These are phyloP conservation scores for Notolepis coatsorum DNA, from an alignment of 2,797 vertebrate species.

Conservation along the genomic window DNA sequence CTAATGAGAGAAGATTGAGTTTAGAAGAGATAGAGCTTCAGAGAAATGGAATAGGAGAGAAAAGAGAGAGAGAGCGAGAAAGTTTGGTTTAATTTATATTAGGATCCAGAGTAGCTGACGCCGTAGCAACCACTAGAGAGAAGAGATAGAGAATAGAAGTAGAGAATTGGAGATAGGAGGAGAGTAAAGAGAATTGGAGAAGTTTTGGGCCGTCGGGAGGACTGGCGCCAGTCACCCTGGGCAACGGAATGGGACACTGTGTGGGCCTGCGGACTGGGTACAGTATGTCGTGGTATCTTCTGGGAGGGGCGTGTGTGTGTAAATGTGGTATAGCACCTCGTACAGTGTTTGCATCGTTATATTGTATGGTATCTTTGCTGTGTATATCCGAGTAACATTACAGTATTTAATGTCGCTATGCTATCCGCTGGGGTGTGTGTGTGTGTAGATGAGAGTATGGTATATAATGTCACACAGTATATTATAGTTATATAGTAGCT, in stretches of 20 bases:
- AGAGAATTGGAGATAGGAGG: no score
- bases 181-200: background rate
- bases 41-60: background rate
- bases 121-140: no score
- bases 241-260: slow-evolving; percentile 83
- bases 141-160: slow-evolving; percentile 26
- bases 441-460: slow-evolving; percentile 3
- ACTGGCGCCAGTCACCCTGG: slow-evolving; percentile 75
- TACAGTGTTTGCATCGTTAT: no score
- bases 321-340: no score
- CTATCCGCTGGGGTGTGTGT: background rate
- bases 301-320: slow-evolving; percentile 4
- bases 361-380: no score
- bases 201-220: slow-evolving; percentile 58
- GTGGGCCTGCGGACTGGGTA: slow-evolving; percentile 84
- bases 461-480: no score
- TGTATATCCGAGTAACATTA: no score
- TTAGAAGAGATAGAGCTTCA: background rate
- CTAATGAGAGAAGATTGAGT: background rate
- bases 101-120: no score
- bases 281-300: slow-evolving; percentile 62
- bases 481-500: no score
- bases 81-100: background rate
- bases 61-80: background rate
- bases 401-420: no score